Percentiles rank a stretch among this genome's conserved stretches.
These are phyloP conservation scores for Glaucidium brasilianum DNA, from an alignment of 2,113 vertebrate species.

Conservation along the genomic window DNA sequence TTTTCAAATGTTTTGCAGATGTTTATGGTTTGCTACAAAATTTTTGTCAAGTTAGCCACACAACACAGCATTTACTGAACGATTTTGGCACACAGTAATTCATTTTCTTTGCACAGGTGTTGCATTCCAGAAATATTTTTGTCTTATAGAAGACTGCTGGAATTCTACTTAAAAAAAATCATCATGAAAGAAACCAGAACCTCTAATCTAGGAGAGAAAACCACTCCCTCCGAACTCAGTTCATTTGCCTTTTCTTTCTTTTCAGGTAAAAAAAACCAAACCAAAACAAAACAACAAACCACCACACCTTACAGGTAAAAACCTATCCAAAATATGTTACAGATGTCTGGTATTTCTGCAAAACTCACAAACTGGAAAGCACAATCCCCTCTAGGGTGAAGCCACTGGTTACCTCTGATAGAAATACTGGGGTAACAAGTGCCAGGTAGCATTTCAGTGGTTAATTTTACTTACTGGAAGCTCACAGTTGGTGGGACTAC, in stretches of 20 bases:
- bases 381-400: neutral
- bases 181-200: conserved; percentile 40
- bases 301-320: neutral
- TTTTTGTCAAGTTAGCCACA: conserved; percentile 43
- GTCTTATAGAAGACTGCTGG: conserved; percentile 57
- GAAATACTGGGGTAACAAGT: neutral
- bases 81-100: conserved; percentile 22
- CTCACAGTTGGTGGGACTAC: neutral
- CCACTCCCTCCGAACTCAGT: neutral
- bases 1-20: conserved; percentile 58
- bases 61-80: neutral
- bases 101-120: conserved; percentile 63
- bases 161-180: conserved; percentile 59
- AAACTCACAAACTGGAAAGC: neutral
- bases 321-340: neutral
- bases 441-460: neutral
- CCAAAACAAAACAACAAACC: too few relatives aligned
- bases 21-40: conserved; percentile 30
- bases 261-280: neutral
- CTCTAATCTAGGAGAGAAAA: neutral
- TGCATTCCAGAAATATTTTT: conserved; percentile 75
- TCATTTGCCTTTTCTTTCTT: neutral
- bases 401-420: neutral
- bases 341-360: neutral
- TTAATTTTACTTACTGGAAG: neutral